Conservation (phyloP, 2,888 invertebrate species). For the Idaea straminata region DNA sequence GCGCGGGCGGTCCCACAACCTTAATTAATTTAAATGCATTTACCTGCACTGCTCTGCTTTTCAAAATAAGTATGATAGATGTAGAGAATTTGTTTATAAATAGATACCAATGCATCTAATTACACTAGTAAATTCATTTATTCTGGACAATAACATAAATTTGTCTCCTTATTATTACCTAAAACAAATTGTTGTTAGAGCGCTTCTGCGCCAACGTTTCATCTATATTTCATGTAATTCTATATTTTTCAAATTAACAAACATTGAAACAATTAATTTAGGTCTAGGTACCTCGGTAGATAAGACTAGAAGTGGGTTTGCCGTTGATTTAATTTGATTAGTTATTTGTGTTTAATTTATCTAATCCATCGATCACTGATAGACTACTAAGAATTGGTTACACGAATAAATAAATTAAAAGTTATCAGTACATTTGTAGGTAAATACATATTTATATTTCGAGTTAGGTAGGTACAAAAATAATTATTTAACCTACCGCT, state of each 20-base stretch:
- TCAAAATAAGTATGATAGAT: conserved; percentile 15
- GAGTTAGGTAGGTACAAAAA: neutral
- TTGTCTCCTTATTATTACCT: too few relatives aligned
- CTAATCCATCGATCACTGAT: neutral
- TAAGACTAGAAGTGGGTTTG: conserved; percentile 8
- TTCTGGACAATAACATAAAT: too few relatives aligned
- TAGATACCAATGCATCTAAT: too few relatives aligned
- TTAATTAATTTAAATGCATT: conserved; percentile 77
- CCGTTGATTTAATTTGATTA: neutral
- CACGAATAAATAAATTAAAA: neutral
- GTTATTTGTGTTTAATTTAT: neutral
- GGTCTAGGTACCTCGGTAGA: neutral
- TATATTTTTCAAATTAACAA: neutral
- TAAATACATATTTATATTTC: neutral
- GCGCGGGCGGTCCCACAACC: conserved; percentile 72
- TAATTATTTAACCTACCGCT: neutral
- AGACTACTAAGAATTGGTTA: neutral
- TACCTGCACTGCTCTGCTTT: conserved; percentile 46
- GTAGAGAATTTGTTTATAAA: neutral
- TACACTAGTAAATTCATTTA: too few relatives aligned
- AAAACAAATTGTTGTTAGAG: too few relatives aligned
- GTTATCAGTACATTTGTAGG: neutral
- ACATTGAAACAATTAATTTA: neutral
- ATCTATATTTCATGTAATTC: too few relatives aligned
- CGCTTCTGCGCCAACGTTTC: too few relatives aligned